A percentile compares a stretch with the other conserved stretches of the same genome.
Evolutionary conservation across 92 coral and sea anemone species (phyloP).

Genomic region (Epizoanthus scotinus): DNA sequence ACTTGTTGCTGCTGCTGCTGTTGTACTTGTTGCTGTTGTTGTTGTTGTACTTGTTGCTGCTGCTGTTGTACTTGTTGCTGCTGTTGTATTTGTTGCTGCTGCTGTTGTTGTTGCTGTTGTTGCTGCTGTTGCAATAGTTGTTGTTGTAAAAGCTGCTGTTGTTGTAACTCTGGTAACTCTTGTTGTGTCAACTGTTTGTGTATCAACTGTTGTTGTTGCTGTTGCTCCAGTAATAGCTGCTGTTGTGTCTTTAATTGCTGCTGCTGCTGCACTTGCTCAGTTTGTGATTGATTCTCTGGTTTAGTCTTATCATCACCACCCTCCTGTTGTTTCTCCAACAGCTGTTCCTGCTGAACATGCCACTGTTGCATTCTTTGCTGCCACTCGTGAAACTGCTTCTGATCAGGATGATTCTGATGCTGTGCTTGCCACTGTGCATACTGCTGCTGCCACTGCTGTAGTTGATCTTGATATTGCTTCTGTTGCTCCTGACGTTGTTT

Average conservation of each 20-base stretch:
- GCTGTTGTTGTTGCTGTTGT: background rate
- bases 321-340: constrained; percentile 45
- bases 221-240: constrained; percentile 27
- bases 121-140: background rate
- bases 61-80: constrained; percentile 17
- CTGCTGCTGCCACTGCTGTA: constrained; percentile 87
- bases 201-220: constrained; percentile 38
- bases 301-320: constrained; percentile 1
- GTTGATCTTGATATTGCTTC: constrained; percentile 76
- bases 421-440: constrained; percentile 91
- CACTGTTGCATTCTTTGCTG: constrained; percentile 83
- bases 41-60: constrained; percentile 11
- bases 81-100: background rate
- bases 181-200: constrained; percentile 44
- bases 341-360: constrained; percentile 71
- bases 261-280: constrained; percentile 17
- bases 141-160: constrained; percentile 25
- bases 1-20: background rate
- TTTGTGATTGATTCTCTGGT: constrained; percentile 19
- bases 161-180: constrained; percentile 33
- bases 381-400: constrained; percentile 91
- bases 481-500: constrained; percentile 57
- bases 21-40: constrained; percentile 26
- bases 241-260: constrained; percentile 39
- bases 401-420: constrained; percentile 94